Conservation (phyloP, 2,888 invertebrate genomes). For the Cantharis rustica region DNA sequence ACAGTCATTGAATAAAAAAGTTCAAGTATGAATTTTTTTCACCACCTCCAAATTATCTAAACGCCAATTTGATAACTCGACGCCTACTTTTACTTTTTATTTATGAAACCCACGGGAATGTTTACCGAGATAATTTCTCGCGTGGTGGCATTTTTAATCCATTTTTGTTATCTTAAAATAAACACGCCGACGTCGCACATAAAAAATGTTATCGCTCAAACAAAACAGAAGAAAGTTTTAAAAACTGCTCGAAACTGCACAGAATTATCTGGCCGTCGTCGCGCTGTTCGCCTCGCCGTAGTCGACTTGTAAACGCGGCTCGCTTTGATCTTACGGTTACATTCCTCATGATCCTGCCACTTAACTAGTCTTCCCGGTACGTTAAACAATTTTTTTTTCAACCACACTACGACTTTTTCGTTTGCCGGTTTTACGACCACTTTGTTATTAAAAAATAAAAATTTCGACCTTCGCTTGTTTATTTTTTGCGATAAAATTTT, state of each 20-base stretch:
- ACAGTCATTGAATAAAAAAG: background rate
- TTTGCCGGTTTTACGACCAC: background rate
- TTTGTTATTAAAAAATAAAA: too few relatives aligned
- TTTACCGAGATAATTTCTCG: background rate
- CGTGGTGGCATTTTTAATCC: conserved; percentile 1
- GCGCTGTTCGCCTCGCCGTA: conserved; percentile 23
- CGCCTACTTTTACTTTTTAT: background rate
- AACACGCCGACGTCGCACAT: background rate
- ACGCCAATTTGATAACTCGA: background rate
- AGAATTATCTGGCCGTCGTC: background rate
- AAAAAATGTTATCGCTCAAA: background rate
- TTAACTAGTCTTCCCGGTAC: conserved; percentile 38
- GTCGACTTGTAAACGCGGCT: conserved; percentile 40
- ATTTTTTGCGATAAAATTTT: too few relatives aligned
- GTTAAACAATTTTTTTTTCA: conserved; percentile 25
- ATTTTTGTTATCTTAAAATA: background rate
- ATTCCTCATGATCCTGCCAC: conserved; percentile 50
- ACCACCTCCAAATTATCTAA: background rate
- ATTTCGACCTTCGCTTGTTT: too few relatives aligned
- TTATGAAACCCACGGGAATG: background rate
- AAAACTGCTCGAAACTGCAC: background rate
- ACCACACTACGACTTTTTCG: background rate
- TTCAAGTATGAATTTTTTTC: background rate
- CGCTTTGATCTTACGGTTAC: conserved; percentile 51
- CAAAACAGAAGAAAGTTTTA: background rate